These are phyloP conservation scores for Gymnoscopelus braueri DNA, from an alignment of 2,797 vertebrate species.

Conservation along the genomic window DNA sequence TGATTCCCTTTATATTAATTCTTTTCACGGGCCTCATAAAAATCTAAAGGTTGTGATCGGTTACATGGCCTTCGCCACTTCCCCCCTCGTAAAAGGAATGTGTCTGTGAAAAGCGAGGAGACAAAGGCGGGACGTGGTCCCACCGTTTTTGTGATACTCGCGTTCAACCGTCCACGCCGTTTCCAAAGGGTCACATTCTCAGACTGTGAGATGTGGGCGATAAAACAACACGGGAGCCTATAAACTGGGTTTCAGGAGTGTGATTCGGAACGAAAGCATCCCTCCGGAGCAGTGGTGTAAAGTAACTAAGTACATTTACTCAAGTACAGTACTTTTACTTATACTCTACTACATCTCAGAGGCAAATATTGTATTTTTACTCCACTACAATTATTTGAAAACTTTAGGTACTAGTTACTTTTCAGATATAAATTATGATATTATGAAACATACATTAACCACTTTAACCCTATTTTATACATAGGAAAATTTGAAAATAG, in stretches of 20 bases:
- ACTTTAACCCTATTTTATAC: too few relatives aligned
- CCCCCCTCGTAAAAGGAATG: background rate
- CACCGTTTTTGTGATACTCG: background rate
- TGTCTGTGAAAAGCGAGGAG: background rate
- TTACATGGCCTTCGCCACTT: background rate
- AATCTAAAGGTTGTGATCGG: background rate
- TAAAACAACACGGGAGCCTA: slow-evolving; percentile 2
- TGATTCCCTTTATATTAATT: background rate
- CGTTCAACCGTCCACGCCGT: background rate
- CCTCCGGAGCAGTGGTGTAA: background rate
- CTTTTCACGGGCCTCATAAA: background rate
- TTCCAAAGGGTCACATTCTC: slow-evolving; percentile 9
- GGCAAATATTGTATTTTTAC: too few relatives aligned
- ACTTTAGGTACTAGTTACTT: too few relatives aligned
- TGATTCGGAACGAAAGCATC: background rate
- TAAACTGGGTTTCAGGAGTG: slow-evolving; percentile 9
- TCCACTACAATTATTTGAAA: too few relatives aligned
- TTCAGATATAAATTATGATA: too few relatives aligned
- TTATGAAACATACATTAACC: too few relatives aligned
- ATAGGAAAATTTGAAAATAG: too few relatives aligned
- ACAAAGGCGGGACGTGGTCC: background rate
- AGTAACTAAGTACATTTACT: too few relatives aligned
- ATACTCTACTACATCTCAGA: too few relatives aligned
- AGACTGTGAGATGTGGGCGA: slow-evolving; percentile 6
- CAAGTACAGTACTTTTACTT: too few relatives aligned